Base-by-base conservation (phyloP, 2,797 vertebrate genomes). In the Eulemur mongoz region DNA sequence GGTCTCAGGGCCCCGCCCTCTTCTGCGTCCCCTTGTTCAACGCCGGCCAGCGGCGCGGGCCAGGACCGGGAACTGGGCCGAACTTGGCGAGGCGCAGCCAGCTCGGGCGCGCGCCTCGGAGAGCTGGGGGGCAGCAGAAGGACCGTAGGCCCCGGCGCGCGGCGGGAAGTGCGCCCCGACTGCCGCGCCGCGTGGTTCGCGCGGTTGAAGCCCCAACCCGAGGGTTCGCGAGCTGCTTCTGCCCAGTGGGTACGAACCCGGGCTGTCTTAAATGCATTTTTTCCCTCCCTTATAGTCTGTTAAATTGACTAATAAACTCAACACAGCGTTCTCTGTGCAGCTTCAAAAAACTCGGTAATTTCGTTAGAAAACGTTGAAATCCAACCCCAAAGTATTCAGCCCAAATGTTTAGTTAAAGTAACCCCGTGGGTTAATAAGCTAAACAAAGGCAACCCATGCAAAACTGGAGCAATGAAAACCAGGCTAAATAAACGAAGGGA, bases 391-490 rank as follows among this genome's bases (percentile, higher is more conserved):
- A 99, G 99, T 99, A 98, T 99, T 99, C 98, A 97, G 98, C 99
- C 98, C 99, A 98, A 99, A 99, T 99, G 99, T 99, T 99, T 99
- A 99, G 99, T 99, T 99, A 99, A 99, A 99, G 99, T 99, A 99
- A 99, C 99, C 99, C 99, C 99, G 98, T 99, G 99, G 99, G 99
- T 99, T 99, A 99, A 99, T 99, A 99, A 99, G 99, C 99, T 98
- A 99, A 99, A 99, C 99, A 99, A 99, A 99, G 99, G 99, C 99
- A 99, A 99, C 99, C 99, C 99, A 98, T 99, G 99, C 99, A 99
- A 99, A 99, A 99, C 99, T 99, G 98, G 98, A 98, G 99, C 99
- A 99, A 99, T 99, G 99, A 99, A 99, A 99, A 99, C 99, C 99
- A 99, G 99, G 99, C 99, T 99, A 99, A 99, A 99, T 99, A 99